Evolutionary conservation across 2,888 invertebrate genomes (phyloP).

Genomic region (Agrotis exclamationis): DNA sequence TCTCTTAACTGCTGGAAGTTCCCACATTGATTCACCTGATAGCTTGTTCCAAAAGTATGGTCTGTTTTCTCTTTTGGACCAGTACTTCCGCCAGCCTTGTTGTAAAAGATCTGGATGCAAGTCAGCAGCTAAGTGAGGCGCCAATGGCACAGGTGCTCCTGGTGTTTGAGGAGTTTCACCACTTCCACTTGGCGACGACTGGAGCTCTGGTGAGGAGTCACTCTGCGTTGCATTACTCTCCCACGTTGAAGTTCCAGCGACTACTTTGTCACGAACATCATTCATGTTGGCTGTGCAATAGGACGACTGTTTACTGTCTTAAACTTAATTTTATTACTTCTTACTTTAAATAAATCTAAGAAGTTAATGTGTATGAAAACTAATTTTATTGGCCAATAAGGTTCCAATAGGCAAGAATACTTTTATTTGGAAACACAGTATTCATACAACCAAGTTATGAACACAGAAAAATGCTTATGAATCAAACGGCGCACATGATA

Average conservation of each 20-base stretch:
- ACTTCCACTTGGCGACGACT: constrained; percentile 85
- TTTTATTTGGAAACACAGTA: constrained; percentile 80
- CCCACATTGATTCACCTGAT: constrained; percentile 99
- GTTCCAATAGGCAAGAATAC: constrained; percentile 77
- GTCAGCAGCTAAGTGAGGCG: constrained; percentile 86
- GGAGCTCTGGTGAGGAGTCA: constrained; percentile 87
- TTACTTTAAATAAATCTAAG: constrained; percentile 10
- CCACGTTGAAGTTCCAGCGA: constrained; percentile 88
- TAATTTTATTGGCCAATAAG: constrained; percentile 72
- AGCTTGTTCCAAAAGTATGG: constrained; percentile 99
- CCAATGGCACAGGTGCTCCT: constrained; percentile 90
- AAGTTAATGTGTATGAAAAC: constrained; percentile 18
- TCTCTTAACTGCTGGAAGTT: constrained; percentile 96
- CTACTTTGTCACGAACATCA: constrained; percentile 90
- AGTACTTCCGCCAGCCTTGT: constrained; percentile 99
- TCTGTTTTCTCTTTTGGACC: constrained; percentile 98
- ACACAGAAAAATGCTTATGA: constrained; percentile 68
- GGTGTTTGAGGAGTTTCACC: constrained; percentile 91
- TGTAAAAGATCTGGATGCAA: constrained; percentile 91
- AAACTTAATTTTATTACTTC: constrained; percentile 43
- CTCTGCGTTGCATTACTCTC: constrained; percentile 82
- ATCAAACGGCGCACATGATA: constrained; percentile 73
- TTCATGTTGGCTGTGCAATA: constrained; percentile 82
- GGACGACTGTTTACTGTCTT: constrained; percentile 32
- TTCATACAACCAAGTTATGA: constrained; percentile 83